Percentiles rank a stretch among this genome's conserved stretches.
Evolutionary conservation across 2,113 vertebrate species (phyloP).

Genomic region (Protobothrops mucrosquamatus): DNA sequence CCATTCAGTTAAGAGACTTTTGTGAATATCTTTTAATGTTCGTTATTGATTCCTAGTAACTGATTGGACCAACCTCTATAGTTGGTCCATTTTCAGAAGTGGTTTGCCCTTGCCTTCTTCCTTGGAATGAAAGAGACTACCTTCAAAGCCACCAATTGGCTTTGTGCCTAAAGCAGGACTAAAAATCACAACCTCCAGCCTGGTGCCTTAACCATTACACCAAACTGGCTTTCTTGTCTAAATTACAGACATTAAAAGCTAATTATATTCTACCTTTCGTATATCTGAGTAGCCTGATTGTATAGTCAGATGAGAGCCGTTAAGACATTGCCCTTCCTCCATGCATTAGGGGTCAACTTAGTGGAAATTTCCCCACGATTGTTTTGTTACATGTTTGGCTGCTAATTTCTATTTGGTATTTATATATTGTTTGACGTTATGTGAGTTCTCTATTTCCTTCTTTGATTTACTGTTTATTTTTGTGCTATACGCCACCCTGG

Average conservation of each 20-base stretch:
- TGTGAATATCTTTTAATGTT: not conserved
- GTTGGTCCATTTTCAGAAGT: not conserved
- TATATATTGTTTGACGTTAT: not conserved
- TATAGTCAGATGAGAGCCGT: not conserved
- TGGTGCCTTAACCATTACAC: not conserved
- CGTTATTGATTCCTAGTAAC: not conserved
- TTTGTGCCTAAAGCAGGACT: not conserved
- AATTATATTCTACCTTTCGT: not conserved
- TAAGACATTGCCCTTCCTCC: not conserved
- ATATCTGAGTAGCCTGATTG: not conserved
- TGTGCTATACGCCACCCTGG: not conserved
- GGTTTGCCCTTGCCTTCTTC: not conserved
- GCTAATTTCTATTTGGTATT: not conserved
- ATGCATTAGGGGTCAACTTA: not conserved
- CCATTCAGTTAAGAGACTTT: not conserved
- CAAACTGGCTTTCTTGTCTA: not conserved
- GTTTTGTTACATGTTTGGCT: not conserved
- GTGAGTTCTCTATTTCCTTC: not conserved
- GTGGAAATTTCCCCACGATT: not conserved
- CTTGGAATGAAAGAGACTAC: not conserved
- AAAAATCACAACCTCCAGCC: not conserved
- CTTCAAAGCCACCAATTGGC: not conserved
- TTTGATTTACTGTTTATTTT: not conserved
- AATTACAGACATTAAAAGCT: not conserved
- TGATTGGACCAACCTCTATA: not conserved